Evolutionary conservation across 2,888 invertebrate species (phyloP).

Genomic region (Lasioglossum morio): DNA sequence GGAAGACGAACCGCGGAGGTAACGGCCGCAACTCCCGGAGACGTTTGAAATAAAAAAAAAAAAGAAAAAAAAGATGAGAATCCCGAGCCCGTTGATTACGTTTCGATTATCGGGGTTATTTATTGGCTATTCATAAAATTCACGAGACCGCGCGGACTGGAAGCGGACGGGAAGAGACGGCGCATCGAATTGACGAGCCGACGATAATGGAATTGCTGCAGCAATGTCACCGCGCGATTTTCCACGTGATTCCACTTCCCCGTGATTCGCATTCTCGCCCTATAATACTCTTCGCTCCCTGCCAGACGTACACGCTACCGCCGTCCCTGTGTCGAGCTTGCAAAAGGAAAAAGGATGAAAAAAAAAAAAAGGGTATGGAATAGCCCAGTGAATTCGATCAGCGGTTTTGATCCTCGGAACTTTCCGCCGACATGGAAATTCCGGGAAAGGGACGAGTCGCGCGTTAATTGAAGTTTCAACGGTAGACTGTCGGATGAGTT

Average conservation of each 20-base stretch:
- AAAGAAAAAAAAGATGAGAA: background rate
- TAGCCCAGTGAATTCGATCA: conserved; percentile 22
- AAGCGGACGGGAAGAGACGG: conserved; percentile 29
- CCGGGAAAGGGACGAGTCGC: background rate
- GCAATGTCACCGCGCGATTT: conserved; percentile 63
- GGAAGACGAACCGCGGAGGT: background rate
- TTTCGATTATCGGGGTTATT: conserved; percentile 61
- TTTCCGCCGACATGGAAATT: conserved; percentile 1
- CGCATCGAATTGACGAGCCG: conserved; percentile 61
- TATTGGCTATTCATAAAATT: conserved; percentile 65
- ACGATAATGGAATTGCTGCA: conserved; percentile 64
- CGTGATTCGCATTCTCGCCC: conserved; percentile 57
- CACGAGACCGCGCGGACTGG: conserved; percentile 24
- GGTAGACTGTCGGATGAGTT: background rate
- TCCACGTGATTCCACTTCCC: conserved; percentile 66
- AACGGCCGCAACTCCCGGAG: background rate
- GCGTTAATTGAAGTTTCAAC: conserved; percentile 15
- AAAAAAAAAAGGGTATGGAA: conserved; percentile 25
- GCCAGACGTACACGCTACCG: conserved; percentile 3
- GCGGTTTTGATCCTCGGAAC: background rate
- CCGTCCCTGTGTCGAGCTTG: background rate
- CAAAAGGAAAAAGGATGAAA: background rate
- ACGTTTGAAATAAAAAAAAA: background rate
- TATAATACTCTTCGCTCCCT: conserved; percentile 40
- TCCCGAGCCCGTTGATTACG: conserved; percentile 47